Conservation (phyloP, 1,140 invertebrate species). For the Probaryconus sp. region DNA sequence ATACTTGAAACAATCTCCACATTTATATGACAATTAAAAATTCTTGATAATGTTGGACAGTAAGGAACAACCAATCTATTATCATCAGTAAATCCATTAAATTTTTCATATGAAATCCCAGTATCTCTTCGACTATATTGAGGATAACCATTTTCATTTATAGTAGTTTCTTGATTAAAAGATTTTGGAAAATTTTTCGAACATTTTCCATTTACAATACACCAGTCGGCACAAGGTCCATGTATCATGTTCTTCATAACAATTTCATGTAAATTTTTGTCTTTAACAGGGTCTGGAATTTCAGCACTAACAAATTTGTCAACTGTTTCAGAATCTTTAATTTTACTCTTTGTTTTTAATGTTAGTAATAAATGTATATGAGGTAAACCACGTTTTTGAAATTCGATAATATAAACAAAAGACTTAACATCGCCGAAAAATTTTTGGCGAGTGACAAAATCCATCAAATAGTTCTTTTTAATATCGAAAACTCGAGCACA, state of each 20-base stretch:
- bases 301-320: constrained; percentile 72
- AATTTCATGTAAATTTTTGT: constrained; percentile 57
- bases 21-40: constrained; percentile 33
- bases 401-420: constrained; percentile 72
- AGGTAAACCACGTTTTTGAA: too few species aligned
- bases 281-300: constrained; percentile 68
- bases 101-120: constrained; percentile 2
- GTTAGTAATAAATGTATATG: constrained; percentile 66
- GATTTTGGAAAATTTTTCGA: too few species aligned
- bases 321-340: constrained; percentile 57
- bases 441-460: constrained; percentile 32
- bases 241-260: constrained; percentile 66
- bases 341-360: constrained; percentile 65
- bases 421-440: constrained; percentile 65
- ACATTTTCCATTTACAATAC: too few species aligned
- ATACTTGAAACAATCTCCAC: too few species aligned
- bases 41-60: constrained; percentile 9
- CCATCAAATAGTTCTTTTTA: constrained; percentile 28
- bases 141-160: too few species aligned
- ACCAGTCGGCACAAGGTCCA: constrained; percentile 59
- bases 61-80: constrained; percentile 29
- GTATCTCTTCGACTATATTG: constrained; percentile 29
- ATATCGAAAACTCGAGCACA: constrained; percentile 53
- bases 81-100: neutral
- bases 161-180: too few species aligned